A percentile compares a stretch with the other conserved stretches of the same genome.
Conservation (phyloP, 2,797 vertebrate genomes). For the Coreius guichenoti region DNA sequence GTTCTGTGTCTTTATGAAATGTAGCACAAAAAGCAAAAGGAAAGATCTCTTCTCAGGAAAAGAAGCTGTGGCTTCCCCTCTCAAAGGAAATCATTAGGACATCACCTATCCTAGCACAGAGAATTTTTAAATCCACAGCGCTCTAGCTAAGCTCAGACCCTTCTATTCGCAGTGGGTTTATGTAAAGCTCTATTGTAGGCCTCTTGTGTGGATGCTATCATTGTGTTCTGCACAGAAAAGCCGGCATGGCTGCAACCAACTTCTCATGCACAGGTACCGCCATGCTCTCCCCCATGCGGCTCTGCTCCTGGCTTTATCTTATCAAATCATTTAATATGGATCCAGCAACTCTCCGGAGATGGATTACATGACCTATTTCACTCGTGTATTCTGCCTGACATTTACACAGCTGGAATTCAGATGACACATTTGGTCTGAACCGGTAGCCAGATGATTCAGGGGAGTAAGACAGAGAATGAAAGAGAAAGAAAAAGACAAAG, state of each 20-base stretch:
- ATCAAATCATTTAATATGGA: constrained; percentile 62
- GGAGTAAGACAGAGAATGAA: constrained; percentile 8
- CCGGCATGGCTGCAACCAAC: constrained; percentile 3
- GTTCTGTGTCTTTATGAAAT: constrained; percentile 2
- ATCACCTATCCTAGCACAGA: background rate
- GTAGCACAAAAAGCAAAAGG: constrained; percentile 25
- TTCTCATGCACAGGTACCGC: constrained; percentile 25
- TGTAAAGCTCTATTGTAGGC: constrained; percentile 22
- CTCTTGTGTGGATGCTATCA: constrained; percentile 26
- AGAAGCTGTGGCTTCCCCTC: background rate
- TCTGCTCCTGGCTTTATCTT: constrained; percentile 53
- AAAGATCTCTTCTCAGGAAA: background rate
- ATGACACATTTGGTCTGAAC: constrained; percentile 34
- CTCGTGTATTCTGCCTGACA: constrained; percentile 55
- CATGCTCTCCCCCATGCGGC: constrained; percentile 30
- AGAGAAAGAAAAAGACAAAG: background rate
- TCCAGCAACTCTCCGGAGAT: constrained; percentile 46
- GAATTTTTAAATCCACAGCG: constrained; percentile 1
- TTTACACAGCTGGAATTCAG: constrained; percentile 59
- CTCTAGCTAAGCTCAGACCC: constrained; percentile 5
- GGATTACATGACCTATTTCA: constrained; percentile 53
- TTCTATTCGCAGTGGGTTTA: constrained; percentile 1
- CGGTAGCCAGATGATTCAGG: constrained; percentile 8
- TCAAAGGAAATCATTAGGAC: constrained; percentile 11
- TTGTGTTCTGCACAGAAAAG: constrained; percentile 25